Percentiles rank a stretch among this genome's conserved stretches.
Conservation (phyloP, 53 echinoderm and acorn worm genomes). For the Hippasteria phrygiana region DNA sequence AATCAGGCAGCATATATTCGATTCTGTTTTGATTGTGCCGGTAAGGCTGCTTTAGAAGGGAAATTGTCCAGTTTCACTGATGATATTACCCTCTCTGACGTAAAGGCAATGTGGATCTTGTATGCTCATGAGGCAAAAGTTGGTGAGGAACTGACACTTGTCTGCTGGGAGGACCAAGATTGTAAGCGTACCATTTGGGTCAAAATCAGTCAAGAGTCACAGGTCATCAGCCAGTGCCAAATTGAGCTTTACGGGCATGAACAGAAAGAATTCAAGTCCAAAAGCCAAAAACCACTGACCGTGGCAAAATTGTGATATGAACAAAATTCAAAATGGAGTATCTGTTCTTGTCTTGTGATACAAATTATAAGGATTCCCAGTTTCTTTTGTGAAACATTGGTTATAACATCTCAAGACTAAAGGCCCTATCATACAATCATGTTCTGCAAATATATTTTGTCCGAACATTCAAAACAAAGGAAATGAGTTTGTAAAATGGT, state of each 20-base stretch:
- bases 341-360: background rate
- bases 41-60: conserved; percentile 31
- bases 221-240: conserved; percentile 48
- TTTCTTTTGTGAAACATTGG: no score
- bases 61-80: conserved; percentile 15
- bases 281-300: no score
- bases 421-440: no score
- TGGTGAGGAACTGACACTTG: conserved; percentile 21
- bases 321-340: background rate
- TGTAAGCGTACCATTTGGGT: conserved; percentile 5
- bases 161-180: conserved; percentile 33
- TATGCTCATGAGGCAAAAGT: conserved; percentile 31
- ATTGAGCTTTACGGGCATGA: conserved; percentile 12
- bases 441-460: no score
- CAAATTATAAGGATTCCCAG: no score
- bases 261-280: background rate
- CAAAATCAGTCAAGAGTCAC: conserved; percentile 3
- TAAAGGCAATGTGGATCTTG: conserved; percentile 8
- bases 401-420: no score
- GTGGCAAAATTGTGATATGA: no score
- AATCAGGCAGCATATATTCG: conserved; percentile 55
- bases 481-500: no score
- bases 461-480: no score
- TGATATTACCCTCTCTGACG: conserved; percentile 22
- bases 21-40: conserved; percentile 46